phyloP scores from a whole-genome alignment of 2,797 vertebrate species.

The Ceryle rudis region DNA sequence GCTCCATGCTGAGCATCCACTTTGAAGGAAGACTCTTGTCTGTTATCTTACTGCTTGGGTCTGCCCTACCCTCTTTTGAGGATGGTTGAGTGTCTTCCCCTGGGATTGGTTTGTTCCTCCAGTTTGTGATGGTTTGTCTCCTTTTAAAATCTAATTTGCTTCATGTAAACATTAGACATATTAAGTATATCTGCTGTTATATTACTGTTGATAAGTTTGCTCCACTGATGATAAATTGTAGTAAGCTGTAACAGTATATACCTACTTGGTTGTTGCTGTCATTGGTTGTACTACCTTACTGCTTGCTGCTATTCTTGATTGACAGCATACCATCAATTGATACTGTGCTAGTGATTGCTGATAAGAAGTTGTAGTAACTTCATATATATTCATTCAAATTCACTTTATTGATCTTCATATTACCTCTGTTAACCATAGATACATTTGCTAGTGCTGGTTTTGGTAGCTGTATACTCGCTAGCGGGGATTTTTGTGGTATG shows the following conservation, averaged over 20 bases:
- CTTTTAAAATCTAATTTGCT: background rate
- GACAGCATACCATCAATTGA: background rate
- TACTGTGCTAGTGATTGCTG: background rate
- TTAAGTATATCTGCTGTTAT: background rate
- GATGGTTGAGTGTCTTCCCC: background rate
- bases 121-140: background rate
- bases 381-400: background rate
- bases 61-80: background rate
- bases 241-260: background rate
- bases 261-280: background rate
- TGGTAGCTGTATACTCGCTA: background rate
- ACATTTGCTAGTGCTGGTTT: background rate
- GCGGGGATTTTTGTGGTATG: background rate
- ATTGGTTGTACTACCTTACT: background rate
- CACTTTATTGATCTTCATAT: background rate
- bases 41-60: background rate
- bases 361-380: background rate
- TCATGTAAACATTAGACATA: background rate
- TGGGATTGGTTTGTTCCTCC: background rate
- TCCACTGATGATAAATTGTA: background rate
- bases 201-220: background rate
- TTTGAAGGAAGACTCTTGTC: background rate
- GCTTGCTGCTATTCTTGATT: background rate
- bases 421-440: background rate
- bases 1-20: background rate